Conservation (phyloP, 2,113 vertebrate species). For the Willisornis vidua region DNA sequence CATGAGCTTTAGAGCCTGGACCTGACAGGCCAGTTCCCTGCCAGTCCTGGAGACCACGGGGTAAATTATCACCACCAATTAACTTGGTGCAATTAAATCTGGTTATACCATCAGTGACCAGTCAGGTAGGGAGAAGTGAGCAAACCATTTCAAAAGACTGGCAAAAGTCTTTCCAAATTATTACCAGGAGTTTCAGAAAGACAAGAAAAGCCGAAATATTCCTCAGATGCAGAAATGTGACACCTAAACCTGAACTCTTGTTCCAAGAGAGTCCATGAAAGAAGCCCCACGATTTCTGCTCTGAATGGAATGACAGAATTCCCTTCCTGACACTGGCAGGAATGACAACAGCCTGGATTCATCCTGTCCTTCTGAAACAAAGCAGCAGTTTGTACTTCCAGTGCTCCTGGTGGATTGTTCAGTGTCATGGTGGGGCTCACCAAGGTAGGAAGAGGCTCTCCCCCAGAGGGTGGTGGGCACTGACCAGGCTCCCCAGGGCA, state of each 20-base stretch:
- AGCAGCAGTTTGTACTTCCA: background rate
- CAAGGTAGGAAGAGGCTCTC: background rate
- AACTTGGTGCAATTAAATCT: background rate
- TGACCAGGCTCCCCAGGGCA: background rate
- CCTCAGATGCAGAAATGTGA: background rate
- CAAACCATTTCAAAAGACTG: background rate
- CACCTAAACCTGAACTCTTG: background rate
- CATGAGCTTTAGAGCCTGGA: background rate
- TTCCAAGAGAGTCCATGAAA: background rate
- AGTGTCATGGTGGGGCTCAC: rapidly evolving
- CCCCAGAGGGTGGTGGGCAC: background rate
- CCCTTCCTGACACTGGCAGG: background rate
- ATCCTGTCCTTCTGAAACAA: background rate
- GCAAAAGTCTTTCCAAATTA: background rate
- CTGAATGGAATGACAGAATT: background rate
- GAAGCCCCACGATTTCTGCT: background rate
- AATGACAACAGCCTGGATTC: rapidly evolving
- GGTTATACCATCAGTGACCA: background rate
- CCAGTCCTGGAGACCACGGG: background rate
- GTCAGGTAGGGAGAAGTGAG: background rate
- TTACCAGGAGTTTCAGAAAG: background rate
- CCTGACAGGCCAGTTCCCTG: background rate
- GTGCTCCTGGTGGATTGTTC: rapidly evolving
- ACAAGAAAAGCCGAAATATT: background rate
- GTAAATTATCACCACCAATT: background rate